Base-by-base conservation (phyloP, 1,140 invertebrate species). In the Tetragnatha versicolor region DNA sequence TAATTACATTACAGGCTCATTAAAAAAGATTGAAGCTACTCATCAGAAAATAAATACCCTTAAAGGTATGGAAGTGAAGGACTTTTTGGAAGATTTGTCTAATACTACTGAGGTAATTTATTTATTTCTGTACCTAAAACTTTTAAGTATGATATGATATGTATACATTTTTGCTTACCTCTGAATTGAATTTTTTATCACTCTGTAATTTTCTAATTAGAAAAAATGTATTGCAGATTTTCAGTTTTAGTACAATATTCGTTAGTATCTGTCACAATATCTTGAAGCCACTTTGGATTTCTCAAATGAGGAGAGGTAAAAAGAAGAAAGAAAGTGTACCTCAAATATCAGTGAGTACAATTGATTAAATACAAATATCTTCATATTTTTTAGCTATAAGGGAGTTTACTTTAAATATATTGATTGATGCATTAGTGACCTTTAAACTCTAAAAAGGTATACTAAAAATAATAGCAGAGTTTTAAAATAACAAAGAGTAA, bases 251-350 rank as follows among this genome's bases (percentile, higher is more conserved):
- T 33, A 82, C 82, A 6, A 80, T 85, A 9, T 79, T 86, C 51
- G 79, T 83, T n/a, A 85, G 84, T 27, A 84, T 85, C 45, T 85
- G 85, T 79, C 82, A 84, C 76, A 76, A 72, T 42, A 81, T 86
- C 10, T 70, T 86, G 10, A 85, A 84, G 77, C 84, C 85, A 14
- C 55, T 84, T 33, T 85, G 84, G 75, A 81, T 72, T 14, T 66
- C 81, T 9, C 80, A 79, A 76, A 77, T 82, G 25, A 85, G 84
- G 53, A 86, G 84, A 81, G 82, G 82, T 29, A 83, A 84, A 60
- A 86, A 86, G 80, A 84, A 84, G 70, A 85, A 85, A 80, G 83
- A 81, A 27, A 58, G 65, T 27, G 79, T 82, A 7, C 53, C 72
- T 31, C 25, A 78, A n/a, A 63, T 79, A 33, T 77, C 82, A 70